phyloP scores from a whole-genome alignment of 2,113 vertebrate species.

The Gnathonemus longibarbis region DNA sequence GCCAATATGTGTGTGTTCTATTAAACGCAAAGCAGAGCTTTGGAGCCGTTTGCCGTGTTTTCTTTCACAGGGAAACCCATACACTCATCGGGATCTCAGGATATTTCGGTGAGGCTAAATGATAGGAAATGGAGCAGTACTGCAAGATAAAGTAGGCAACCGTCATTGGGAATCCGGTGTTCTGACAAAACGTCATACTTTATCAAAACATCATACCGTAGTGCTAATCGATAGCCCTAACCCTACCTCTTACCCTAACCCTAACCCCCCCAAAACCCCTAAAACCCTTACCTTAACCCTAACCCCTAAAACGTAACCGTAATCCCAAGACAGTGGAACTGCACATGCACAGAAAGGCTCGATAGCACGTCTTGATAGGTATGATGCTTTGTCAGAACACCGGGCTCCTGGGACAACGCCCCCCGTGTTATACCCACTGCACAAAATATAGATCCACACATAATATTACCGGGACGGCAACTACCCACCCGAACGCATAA shows the following conservation, averaged over 20 bases:
- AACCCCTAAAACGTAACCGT: too few species aligned
- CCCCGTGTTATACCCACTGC: background rate
- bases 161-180: background rate
- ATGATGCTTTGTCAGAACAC: too few species aligned
- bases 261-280: too few species aligned
- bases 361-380: too few species aligned
- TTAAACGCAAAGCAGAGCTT: background rate
- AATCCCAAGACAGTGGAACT: too few species aligned
- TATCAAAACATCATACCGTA: too few species aligned
- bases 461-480: background rate
- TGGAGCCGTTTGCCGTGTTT: background rate
- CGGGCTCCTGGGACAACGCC: background rate
- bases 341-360: too few species aligned
- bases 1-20: background rate
- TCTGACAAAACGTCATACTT: too few species aligned
- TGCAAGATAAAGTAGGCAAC: background rate
- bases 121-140: background rate
- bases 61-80: background rate
- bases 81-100: background rate
- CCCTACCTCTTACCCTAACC: too few species aligned
- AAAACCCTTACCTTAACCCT: too few species aligned
- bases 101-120: background rate
- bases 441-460: background rate
- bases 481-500: background rate
- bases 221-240: too few species aligned